Conservation (phyloP, 1,140 invertebrate species). For the Scaptomyza pallida region DNA sequence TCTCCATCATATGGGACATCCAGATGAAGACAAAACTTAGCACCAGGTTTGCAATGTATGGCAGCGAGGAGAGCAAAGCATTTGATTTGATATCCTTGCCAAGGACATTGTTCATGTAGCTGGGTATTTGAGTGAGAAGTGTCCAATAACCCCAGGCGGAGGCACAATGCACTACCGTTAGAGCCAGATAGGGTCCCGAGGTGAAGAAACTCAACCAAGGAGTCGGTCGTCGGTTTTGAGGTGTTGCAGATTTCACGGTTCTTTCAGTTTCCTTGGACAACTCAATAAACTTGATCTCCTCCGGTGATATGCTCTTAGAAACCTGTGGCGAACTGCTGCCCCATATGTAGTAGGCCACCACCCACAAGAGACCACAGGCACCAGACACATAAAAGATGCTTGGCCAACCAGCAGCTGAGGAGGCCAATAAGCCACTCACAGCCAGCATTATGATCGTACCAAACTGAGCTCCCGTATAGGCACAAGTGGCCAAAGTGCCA, state of each 20-base stretch:
- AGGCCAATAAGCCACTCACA: slow-evolving; percentile 86
- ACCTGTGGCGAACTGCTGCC: slow-evolving; percentile 88
- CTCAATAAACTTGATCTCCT: slow-evolving; percentile 52
- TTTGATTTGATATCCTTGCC: slow-evolving; percentile 90
- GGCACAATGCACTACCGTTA: slow-evolving; percentile 77
- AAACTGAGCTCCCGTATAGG: slow-evolving; percentile 87
- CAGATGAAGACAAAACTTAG: slow-evolving; percentile 85
- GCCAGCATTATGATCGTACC: slow-evolving; percentile 89
- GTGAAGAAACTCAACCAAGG: slow-evolving; percentile 91
- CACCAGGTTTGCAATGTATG: slow-evolving; percentile 90
- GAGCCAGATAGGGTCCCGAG: slow-evolving; percentile 91
- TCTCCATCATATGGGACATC: slow-evolving; percentile 28
- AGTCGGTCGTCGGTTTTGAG: slow-evolving; percentile 12
- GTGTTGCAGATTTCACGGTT: background rate
- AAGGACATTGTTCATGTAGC: slow-evolving; percentile 92
- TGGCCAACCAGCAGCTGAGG: slow-evolving; percentile 88
- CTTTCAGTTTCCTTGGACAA: slow-evolving; percentile 18
- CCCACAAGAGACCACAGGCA: slow-evolving; percentile 87
- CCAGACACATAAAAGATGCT: slow-evolving; percentile 89
- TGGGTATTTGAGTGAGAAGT: slow-evolving; percentile 94
- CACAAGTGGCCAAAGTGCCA: slow-evolving; percentile 85
- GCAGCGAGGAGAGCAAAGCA: slow-evolving; percentile 89
- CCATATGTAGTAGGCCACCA: slow-evolving; percentile 80
- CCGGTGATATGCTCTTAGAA: slow-evolving; percentile 85
- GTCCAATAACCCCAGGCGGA: slow-evolving; percentile 97